These are phyloP conservation scores for Bombus cullumanus DNA, from an alignment of 1,140 invertebrate species.

Conservation along the genomic window DNA sequence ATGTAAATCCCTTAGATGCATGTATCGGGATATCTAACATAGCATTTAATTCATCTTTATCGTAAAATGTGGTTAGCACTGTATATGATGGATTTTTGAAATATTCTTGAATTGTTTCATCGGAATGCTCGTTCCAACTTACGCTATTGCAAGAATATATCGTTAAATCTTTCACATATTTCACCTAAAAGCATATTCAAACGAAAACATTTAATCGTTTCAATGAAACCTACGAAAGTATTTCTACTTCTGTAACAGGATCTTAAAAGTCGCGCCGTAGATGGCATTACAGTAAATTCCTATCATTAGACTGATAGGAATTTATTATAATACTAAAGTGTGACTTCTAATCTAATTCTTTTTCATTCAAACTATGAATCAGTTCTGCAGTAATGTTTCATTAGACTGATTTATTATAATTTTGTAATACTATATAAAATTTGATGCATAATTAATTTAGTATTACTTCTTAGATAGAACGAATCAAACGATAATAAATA, in stretches of 20 bases:
- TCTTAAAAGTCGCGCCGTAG: neutral
- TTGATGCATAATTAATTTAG: neutral
- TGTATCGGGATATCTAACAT: slow-evolving; percentile 82
- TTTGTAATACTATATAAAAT: neutral
- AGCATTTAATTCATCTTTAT: slow-evolving; percentile 82
- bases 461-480: neutral
- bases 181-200: slow-evolving; percentile 61
- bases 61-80: slow-evolving; percentile 86
- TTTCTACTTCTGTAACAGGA: neutral
- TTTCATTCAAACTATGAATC: neutral
- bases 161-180: slow-evolving; percentile 86
- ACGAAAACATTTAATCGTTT: neutral
- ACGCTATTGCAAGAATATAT: slow-evolving; percentile 83
- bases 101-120: slow-evolving; percentile 84
- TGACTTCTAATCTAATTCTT: neutral
- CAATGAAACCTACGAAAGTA: neutral
- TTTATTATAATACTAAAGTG: neutral
- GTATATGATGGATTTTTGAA: slow-evolving; percentile 84
- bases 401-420: neutral
- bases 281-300: neutral
- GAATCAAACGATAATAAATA: neutral
- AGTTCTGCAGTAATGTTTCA: neutral
- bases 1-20: slow-evolving; percentile 85
- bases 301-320: too few species aligned
- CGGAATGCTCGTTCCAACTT: slow-evolving; percentile 85